A percentile compares a stretch with the other conserved stretches of the same genome.
Evolutionary conservation across 2,888 invertebrate genomes (phyloP).

Genomic region (Drosophila multiciliata): DNA sequence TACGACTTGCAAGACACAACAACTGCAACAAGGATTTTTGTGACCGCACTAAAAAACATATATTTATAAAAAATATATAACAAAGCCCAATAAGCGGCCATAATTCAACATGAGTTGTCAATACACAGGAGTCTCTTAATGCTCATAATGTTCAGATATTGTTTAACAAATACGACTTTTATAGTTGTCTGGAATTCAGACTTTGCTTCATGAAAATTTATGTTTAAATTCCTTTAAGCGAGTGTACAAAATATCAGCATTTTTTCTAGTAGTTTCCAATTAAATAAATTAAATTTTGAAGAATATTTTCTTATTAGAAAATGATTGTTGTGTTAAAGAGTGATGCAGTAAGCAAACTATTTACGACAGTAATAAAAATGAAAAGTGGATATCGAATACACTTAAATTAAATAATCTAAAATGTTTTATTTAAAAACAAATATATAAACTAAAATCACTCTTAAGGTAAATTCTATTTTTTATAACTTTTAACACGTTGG

Average conservation of each 20-base stretch:
- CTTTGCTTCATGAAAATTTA: background rate
- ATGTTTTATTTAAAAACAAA: background rate
- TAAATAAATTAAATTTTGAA: background rate
- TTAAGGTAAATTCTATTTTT: background rate
- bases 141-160: conserved; percentile 55
- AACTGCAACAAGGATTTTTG: conserved; percentile 34
- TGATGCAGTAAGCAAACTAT: background rate
- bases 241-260: background rate
- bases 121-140: conserved; percentile 31
- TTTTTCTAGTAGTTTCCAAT: background rate
- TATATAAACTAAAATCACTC: background rate
- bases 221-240: background rate
- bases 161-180: conserved; percentile 34
- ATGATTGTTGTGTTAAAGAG: background rate
- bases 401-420: background rate
- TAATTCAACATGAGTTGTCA: conserved; percentile 48
- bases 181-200: background rate
- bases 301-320: background rate
- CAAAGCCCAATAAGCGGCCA: conserved; percentile 40
- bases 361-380: background rate
- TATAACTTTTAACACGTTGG: background rate
- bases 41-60: conserved; percentile 9
- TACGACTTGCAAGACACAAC: conserved; percentile 25
- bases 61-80: background rate
- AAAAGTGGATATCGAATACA: background rate